These are phyloP conservation scores for Myrmecobius fasciatus DNA, from an alignment of 2,113 vertebrate species.

Conservation along the genomic window DNA sequence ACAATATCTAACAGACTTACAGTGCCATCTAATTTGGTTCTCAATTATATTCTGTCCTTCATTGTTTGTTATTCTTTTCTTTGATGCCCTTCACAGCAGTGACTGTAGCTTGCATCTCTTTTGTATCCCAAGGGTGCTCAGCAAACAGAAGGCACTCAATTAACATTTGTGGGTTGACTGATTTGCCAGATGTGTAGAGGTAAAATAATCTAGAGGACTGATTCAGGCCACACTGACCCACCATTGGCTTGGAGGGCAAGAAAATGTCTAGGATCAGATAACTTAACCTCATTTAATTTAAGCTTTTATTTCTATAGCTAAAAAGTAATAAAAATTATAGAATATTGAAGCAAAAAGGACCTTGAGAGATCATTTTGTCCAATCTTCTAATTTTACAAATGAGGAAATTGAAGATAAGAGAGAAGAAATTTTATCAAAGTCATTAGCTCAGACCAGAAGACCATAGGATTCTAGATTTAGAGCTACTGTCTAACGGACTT, in stretches of 20 bases:
- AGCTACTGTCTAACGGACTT: neutral
- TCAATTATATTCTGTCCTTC: neutral
- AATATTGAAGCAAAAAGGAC: neutral
- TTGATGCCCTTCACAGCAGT: neutral
- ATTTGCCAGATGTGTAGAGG: neutral
- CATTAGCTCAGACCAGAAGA: neutral
- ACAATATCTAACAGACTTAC: neutral
- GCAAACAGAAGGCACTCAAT: neutral
- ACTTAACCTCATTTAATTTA: neutral
- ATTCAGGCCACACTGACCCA: neutral
- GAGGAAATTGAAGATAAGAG: neutral
- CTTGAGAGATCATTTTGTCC: neutral
- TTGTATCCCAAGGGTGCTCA: neutral
- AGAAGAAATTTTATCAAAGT: neutral
- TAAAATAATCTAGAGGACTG: neutral
- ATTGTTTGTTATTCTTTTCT: neutral
- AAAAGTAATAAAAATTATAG: neutral
- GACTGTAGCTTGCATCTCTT: neutral
- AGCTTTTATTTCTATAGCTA: neutral
- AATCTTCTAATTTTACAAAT: neutral
- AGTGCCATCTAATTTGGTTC: neutral
- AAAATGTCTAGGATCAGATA: neutral
- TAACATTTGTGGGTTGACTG: neutral
- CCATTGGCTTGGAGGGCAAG: neutral
- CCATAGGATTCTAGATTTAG: neutral